Evolutionary conservation across 2,888 invertebrate genomes (phyloP), one percentile per base, ranked within the genome.

Genomic region (Coenonympha glycerion): DNA sequence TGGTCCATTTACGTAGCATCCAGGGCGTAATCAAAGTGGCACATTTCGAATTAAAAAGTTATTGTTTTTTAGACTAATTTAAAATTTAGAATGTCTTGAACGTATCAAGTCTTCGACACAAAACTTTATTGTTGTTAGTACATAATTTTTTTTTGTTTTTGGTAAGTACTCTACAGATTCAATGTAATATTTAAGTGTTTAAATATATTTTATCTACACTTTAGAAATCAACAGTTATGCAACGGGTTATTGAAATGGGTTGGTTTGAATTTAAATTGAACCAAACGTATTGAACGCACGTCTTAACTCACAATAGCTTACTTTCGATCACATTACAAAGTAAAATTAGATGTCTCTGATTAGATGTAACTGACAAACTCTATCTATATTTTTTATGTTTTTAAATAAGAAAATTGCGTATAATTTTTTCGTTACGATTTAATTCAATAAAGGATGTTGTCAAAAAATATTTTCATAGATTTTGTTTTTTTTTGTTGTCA

Each of bases 1-100:
- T 46, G 33, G 47, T 41, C 26, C 33, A 64, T 50, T 64, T 61
- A 73, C 54, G 71, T 71, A 26, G 66, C 69, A 53, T 73, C 73
- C 53, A 71, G 49, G 24, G 63, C 61, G 46, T 64, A 65, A 21
- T 66, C 65, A 47, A 59, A 58, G 42, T 57, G 57, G 59, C 68
- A 67, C 75, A 73, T 71, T 44, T 36, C 37, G 26, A 3, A 6
- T 37, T 37, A 50, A 22, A 34, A 37, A 39, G 11, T 26, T 33
- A 44, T 47, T 45, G 22, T 9, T 11, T 19, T 18, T 18, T 11
- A 9, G 16, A 26, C 2, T 4, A 21, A 30, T 21, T 31, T 42
- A 42, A 31, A 42, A 31, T 42, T 31, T 3, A 8, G 42, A 42
- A 31, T 15, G 19, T 21, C 30, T 39, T 24, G 22, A 37, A 37